Percentiles rank a stretch among this genome's conserved stretches.
Evolutionary conservation across 30 jellyfish, hydroid and myxozoan genomes (phyloP).

Genomic region (Cassiopea andromeda): DNA sequence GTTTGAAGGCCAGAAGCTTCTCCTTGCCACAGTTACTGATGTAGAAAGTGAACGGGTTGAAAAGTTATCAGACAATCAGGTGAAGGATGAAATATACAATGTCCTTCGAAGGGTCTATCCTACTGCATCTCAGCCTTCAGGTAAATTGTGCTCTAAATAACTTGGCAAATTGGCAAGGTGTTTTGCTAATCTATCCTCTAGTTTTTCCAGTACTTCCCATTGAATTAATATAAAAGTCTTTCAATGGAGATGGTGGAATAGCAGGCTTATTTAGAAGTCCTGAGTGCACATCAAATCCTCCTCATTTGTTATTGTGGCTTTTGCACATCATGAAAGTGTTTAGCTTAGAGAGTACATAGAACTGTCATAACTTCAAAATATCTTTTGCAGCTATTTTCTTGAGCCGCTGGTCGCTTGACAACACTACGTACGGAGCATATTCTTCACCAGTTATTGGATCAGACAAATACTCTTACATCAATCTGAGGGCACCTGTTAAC

Average conservation of each 20-base stretch:
- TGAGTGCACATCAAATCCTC: no score
- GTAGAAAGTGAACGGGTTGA: slow-evolving; percentile 57
- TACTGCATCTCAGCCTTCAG: slow-evolving; percentile 54
- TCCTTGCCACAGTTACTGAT: slow-evolving; percentile 72
- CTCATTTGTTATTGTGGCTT: no score
- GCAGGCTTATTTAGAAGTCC: no score
- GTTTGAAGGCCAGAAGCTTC: slow-evolving; percentile 54
- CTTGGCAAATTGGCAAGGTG: background rate
- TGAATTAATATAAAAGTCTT: no score
- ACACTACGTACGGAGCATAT: slow-evolving; percentile 57
- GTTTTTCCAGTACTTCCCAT: no score
- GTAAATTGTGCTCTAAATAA: background rate
- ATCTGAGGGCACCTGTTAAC: slow-evolving; percentile 60
- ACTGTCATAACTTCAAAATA: background rate
- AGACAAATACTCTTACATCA: slow-evolving; percentile 32
- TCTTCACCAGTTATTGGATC: slow-evolving; percentile 64
- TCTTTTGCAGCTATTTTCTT: slow-evolving; percentile 28
- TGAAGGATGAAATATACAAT: slow-evolving; percentile 37
- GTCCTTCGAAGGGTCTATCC: slow-evolving; percentile 63
- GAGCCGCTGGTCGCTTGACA: slow-evolving; percentile 73
- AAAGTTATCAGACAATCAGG: slow-evolving; percentile 44
- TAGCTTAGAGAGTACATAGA: background rate
- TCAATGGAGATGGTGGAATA: no score
- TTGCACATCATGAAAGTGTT: no score
- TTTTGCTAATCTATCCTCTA: no score